A percentile compares a stretch with the other conserved stretches of the same genome.
phyloP scores from a whole-genome alignment of 1,140 invertebrate species.

The Zaprionus ornatus region DNA sequence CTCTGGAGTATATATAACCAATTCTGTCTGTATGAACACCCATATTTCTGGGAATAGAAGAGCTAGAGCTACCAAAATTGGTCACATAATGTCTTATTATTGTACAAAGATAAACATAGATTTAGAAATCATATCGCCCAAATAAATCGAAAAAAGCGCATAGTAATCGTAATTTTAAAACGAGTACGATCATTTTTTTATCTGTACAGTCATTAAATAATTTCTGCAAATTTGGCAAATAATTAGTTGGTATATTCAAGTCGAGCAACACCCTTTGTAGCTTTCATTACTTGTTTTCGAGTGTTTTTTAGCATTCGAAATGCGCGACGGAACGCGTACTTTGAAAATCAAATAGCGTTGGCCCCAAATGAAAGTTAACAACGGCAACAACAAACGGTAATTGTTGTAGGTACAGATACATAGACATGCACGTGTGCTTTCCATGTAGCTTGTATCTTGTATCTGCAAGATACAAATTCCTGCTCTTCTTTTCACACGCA shows the following conservation, averaged over 20 bases:
- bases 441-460: constrained; percentile 29
- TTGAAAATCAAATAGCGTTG: constrained; percentile 73
- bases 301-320: constrained; percentile 46
- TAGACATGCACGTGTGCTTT: constrained; percentile 11
- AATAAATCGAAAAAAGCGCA: too few relatives aligned
- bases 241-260: too few relatives aligned
- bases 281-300: neutral
- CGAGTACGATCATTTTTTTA: too few relatives aligned
- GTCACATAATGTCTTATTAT: too few relatives aligned
- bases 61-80: too few relatives aligned
- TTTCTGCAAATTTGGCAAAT: too few relatives aligned
- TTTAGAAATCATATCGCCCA: neutral
- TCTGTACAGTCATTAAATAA: too few relatives aligned
- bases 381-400: constrained; percentile 61
- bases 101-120: neutral
- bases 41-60: too few relatives aligned
- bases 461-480: constrained; percentile 26
- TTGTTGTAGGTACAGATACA: constrained; percentile 37
- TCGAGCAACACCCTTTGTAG: too few relatives aligned
- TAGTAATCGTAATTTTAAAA: too few relatives aligned
- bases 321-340: constrained; percentile 64
- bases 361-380: constrained; percentile 70
- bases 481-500: constrained; percentile 46
- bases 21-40: too few relatives aligned
- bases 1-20: too few relatives aligned